Conservation (phyloP, 2,888 invertebrate genomes). For the Salticus scenicus region DNA sequence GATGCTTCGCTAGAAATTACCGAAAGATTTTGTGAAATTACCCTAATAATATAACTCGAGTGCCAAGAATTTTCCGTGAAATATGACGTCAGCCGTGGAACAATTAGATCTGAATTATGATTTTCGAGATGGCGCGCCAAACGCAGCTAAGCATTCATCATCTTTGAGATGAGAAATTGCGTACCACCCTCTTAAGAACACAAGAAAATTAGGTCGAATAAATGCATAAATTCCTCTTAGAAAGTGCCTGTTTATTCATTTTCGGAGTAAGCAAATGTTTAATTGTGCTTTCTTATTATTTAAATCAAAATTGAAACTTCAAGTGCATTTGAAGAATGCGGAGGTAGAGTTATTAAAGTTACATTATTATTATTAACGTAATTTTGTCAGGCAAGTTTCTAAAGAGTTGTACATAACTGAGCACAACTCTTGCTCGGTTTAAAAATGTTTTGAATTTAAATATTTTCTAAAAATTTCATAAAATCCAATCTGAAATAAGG, state of each 20-base stretch:
- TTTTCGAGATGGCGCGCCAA: neutral
- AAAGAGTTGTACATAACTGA: too few relatives aligned
- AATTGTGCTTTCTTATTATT: neutral
- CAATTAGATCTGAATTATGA: constrained; percentile 16
- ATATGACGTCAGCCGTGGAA: neutral
- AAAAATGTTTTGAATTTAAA: too few relatives aligned
- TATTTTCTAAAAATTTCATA: too few relatives aligned
- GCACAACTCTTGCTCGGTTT: too few relatives aligned
- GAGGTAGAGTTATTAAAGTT: too few relatives aligned
- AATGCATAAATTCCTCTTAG: neutral
- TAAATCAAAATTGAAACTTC: neutral
- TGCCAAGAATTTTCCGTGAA: neutral
- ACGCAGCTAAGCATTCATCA: neutral
- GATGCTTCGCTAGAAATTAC: too few relatives aligned
- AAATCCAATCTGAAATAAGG: too few relatives aligned
- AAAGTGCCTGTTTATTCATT: neutral
- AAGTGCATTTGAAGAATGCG: too few relatives aligned
- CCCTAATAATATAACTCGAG: neutral
- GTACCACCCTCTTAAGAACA: neutral
- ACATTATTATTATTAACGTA: too few relatives aligned
- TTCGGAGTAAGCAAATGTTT: neutral
- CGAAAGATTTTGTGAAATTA: neutral
- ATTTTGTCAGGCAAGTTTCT: too few relatives aligned
- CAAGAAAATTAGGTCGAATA: constrained; percentile 8
- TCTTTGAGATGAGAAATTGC: neutral